These are phyloP conservation scores for Erpetoichthys calabaricus DNA, from an alignment of 2,797 vertebrate species.

Conservation along the genomic window DNA sequence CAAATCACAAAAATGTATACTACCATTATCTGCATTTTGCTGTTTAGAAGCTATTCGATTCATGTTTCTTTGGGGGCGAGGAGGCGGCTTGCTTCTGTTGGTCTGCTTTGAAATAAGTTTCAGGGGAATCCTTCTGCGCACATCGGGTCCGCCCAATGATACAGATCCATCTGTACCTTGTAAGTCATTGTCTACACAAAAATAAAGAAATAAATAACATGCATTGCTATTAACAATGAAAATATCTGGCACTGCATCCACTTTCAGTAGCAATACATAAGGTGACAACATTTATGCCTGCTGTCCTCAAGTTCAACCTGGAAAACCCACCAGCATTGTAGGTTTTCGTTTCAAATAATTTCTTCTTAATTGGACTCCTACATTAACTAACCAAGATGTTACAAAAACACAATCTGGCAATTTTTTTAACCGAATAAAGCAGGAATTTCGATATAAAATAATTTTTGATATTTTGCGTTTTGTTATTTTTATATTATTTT, in stretches of 20 bases:
- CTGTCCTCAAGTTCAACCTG: no score
- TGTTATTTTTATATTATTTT: no score
- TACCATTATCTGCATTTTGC: constrained; percentile 72
- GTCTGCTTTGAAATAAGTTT: constrained; percentile 89
- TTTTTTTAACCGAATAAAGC: no score
- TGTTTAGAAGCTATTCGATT: constrained; percentile 63
- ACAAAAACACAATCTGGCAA: no score
- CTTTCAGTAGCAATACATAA: neutral
- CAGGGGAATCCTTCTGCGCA: constrained; percentile 91
- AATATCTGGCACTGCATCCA: neutral
- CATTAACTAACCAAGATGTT: no score
- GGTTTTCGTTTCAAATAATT: no score
- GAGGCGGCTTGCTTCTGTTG: constrained; percentile 64
- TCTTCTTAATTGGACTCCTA: no score
- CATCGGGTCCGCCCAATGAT: constrained; percentile 82
- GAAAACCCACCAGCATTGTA: no score
- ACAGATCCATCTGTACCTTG: constrained; percentile 94
- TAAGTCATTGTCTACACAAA: constrained; percentile 80
- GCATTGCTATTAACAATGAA: constrained; percentile 7
- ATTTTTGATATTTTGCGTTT: no score
- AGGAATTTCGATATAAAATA: no score
- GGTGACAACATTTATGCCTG: neutral
- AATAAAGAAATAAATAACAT: constrained; percentile 2
- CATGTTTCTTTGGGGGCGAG: constrained; percentile 54
- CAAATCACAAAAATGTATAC: neutral